Percentiles rank a stretch among this genome's conserved stretches.
These are phyloP conservation scores for Melitaea cinxia DNA, from an alignment of 1,140 invertebrate species.

Conservation along the genomic window DNA sequence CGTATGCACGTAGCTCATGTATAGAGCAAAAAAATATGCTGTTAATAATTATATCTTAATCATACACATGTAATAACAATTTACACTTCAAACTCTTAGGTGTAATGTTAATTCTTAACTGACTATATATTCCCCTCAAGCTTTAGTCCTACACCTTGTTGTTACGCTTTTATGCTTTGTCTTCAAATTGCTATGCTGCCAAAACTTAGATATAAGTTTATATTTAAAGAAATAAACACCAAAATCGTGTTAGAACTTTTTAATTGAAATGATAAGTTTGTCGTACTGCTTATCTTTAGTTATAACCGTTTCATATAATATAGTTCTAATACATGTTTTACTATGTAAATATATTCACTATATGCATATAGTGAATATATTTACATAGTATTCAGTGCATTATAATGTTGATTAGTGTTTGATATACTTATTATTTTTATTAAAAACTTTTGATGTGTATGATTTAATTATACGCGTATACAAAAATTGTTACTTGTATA, in stretches of 20 bases:
- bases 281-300: background rate
- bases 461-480: no score
- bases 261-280: background rate
- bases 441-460: no score
- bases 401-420: no score
- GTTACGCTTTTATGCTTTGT: constrained; percentile 1
- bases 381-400: no score
- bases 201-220: background rate
- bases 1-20: background rate
- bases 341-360: no score
- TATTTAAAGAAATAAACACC: background rate
- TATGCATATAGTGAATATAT: background rate
- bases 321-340: no score
- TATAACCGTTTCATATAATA: no score
- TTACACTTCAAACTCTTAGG: background rate
- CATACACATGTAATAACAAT: background rate
- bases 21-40: constrained; percentile 2
- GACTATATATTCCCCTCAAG: background rate
- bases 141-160: background rate
- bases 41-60: background rate
- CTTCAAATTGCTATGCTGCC: background rate
- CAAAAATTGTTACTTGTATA: no score
- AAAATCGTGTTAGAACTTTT: background rate
- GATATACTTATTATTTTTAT: no score
- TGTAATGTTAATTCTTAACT: background rate